Evolutionary conservation across 2,888 invertebrate species (phyloP).

Genomic region (Choristoneura rosaceana): DNA sequence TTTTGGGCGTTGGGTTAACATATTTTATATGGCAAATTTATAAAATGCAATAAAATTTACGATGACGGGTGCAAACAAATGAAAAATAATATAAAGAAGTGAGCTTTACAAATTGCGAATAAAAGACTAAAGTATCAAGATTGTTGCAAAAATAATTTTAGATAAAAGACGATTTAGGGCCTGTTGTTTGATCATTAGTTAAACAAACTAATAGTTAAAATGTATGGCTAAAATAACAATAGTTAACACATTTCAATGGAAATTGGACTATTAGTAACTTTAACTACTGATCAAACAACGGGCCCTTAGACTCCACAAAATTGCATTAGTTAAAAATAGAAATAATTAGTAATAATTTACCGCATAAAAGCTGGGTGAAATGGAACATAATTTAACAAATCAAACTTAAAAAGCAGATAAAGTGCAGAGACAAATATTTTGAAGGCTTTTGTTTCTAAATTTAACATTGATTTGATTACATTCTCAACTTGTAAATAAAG

Average conservation of each 20-base stretch:
- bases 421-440: not conserved
- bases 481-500: not conserved
- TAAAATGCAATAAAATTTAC: not conserved
- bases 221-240: too few species aligned
- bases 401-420: conserved; percentile 16
- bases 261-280: too few species aligned
- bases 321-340: not conserved
- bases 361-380: conserved; percentile 31
- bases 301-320: conserved; percentile 2
- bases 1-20: not conserved
- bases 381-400: conserved; percentile 22
- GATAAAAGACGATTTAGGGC: conserved; percentile 5
- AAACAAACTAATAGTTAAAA: too few species aligned
- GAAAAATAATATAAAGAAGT: not conserved
- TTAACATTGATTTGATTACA: not conserved
- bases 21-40: not conserved
- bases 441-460: not conserved
- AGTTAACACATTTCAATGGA: too few species aligned
- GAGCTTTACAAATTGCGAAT: not conserved
- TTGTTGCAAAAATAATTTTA: not conserved
- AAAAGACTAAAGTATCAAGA: not conserved
- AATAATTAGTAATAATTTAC: conserved; percentile 16
- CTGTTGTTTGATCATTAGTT: too few species aligned
- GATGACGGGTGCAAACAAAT: not conserved
- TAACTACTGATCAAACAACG: too few species aligned